phyloP scores from a whole-genome alignment of 2,888 invertebrate species.

The Cryptops parisi region DNA sequence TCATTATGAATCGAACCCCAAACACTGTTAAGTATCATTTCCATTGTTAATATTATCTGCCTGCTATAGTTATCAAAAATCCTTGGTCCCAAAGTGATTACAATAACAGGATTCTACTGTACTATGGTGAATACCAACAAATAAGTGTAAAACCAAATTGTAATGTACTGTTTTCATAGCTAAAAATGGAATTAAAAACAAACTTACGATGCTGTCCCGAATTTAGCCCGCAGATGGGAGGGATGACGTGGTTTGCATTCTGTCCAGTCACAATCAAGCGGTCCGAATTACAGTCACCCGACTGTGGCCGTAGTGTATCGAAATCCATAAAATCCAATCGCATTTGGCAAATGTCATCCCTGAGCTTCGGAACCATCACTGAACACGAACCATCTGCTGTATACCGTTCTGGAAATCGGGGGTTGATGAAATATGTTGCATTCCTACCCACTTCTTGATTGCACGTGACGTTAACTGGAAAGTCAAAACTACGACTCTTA shows the following conservation, averaged over 20 bases:
- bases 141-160: too few relatives aligned
- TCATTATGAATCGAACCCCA: too few relatives aligned
- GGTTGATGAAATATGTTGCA: slow-evolving; percentile 72
- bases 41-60: too few relatives aligned
- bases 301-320: slow-evolving; percentile 23
- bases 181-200: too few relatives aligned
- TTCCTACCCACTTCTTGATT: slow-evolving; percentile 63
- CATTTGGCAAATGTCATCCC: slow-evolving; percentile 60
- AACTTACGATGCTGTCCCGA: slow-evolving; percentile 25
- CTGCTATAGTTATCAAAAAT: too few relatives aligned
- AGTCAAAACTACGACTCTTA: slow-evolving; percentile 12
- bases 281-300: slow-evolving; percentile 25
- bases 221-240: slow-evolving; percentile 25
- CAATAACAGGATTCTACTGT: too few relatives aligned
- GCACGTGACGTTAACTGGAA: slow-evolving; percentile 59
- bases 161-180: too few relatives aligned
- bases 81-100: too few relatives aligned
- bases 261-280: slow-evolving; percentile 24
- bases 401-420: slow-evolving; percentile 58
- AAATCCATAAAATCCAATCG: slow-evolving; percentile 25
- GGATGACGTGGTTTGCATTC: slow-evolving; percentile 23
- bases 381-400: slow-evolving; percentile 74
- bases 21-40: too few relatives aligned
- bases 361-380: slow-evolving; percentile 58
- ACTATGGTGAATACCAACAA: too few relatives aligned